Base-by-base conservation (phyloP, 2,888 invertebrate species). In the Dynastes maya region DNA sequence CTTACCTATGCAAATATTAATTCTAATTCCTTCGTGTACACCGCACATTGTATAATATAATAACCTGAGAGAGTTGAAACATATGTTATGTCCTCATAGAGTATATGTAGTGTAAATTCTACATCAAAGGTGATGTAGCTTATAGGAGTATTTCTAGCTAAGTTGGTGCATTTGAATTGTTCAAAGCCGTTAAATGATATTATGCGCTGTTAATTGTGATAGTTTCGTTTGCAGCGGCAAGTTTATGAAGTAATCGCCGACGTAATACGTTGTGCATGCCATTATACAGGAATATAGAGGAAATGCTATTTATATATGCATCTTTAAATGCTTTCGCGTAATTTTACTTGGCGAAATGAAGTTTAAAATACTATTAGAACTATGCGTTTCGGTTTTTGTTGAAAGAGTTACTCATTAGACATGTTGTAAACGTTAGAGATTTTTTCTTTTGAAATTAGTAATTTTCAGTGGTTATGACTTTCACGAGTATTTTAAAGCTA, bases 181-280 rank as follows among this genome's bases (percentile, higher is more conserved):
- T 75, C 51, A 13, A n/a, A 63, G 45, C 49, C 40, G 16, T 63
- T 63, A 64, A 63, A 64, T 64, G 37, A 63, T 45, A 64, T 75
- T 64, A 75, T 32, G 49, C 64, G 40, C 75, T 75, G 51, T 75
- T 75, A 64, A 75, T 64, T 75, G 64, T 75, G 40, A 63, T 22
- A 64, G 63, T 75, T 75, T 32, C 40, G 32, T 64, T 75, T 75
- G 63, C 32, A 51, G 75, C 29, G 32, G 27, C 70, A n/a, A n/a
- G 70, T 51, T 70, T 70, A 70, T 70, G 70, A 53, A 32, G 53
- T 53, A 70, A 51, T 53, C 13, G 51, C n/a, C 29, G 8, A 70
- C n/a, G 70, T 70, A 70, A 70, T 67, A 67, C 9, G 45, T 16
- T 45, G 67, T 45, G 29, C 22, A 61, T 61, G 16, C 51, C 13